Evolutionary conservation across 2,888 invertebrate species (phyloP).

Genomic region (Lepidonotus clava): DNA sequence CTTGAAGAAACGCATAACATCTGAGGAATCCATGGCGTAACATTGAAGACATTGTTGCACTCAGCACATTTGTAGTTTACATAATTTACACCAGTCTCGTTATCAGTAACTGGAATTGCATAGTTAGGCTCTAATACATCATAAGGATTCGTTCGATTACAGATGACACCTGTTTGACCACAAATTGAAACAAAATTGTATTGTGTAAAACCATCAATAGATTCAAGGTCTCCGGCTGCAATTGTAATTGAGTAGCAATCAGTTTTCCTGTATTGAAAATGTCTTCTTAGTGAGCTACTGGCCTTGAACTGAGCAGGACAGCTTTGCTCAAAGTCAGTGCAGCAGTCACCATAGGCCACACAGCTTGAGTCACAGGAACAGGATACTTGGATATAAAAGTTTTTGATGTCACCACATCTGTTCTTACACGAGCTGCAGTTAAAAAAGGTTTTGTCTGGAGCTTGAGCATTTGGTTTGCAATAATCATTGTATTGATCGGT

Average conservation of each 20-base stretch:
- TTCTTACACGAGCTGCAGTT: too few species aligned
- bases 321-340: background rate
- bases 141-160: background rate
- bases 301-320: background rate
- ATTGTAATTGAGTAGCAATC: background rate
- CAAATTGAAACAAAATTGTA: background rate
- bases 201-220: too few species aligned
- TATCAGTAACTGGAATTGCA: background rate
- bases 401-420: background rate
- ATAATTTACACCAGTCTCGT: background rate
- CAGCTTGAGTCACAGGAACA: background rate
- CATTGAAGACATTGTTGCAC: background rate
- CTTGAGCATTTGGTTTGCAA: too few species aligned
- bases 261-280: background rate
- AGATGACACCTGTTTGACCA: background rate
- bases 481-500: background rate
- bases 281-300: background rate
- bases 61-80: conserved; percentile 22
- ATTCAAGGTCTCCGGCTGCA: background rate
- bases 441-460: too few species aligned
- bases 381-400: background rate
- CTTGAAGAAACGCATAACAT: background rate
- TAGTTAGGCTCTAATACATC: background rate
- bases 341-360: background rate
- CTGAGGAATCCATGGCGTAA: conserved; percentile 1